A percentile compares a stretch with the other conserved stretches of the same genome.
phyloP scores from a whole-genome alignment of 23 tunicate genomes.

The Halocynthia roretzi region DNA sequence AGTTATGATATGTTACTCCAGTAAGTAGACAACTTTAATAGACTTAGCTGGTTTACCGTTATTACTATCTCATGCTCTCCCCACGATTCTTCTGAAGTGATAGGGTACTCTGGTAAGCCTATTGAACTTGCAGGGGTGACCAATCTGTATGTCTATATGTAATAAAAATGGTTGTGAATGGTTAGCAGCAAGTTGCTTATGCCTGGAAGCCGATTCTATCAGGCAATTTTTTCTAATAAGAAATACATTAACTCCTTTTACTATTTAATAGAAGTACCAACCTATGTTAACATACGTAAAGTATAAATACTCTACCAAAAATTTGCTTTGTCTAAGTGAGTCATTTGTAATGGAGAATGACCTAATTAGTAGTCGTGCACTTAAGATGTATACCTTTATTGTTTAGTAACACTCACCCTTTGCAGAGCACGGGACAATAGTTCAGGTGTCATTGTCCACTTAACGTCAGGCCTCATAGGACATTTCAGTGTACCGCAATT shows the following conservation, averaged over 20 bases:
- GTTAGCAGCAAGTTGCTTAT: too few relatives aligned
- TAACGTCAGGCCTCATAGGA: slow-evolving; percentile 22
- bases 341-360: too few relatives aligned
- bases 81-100: slow-evolving; percentile 20
- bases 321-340: too few relatives aligned
- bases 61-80: slow-evolving; percentile 30
- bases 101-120: slow-evolving; percentile 34
- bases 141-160: slow-evolving; percentile 26
- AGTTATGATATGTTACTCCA: not conserved
- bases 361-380: too few relatives aligned
- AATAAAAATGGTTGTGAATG: not conserved
- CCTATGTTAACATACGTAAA: too few relatives aligned
- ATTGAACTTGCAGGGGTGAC: slow-evolving; percentile 17
- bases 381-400: too few relatives aligned
- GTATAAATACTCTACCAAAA: too few relatives aligned
- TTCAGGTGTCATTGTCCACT: slow-evolving; percentile 42
- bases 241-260: too few relatives aligned
- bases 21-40: not conserved
- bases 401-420: slow-evolving; percentile 15
- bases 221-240: too few relatives aligned
- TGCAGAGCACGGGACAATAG: slow-evolving; percentile 22
- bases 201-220: too few relatives aligned
- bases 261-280: too few relatives aligned
- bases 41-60: slow-evolving; percentile 14
- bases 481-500: slow-evolving; percentile 15